These are phyloP conservation scores for Didymodactylos carnosus DNA, from an alignment of 2,888 invertebrate species.

Conservation along the genomic window DNA sequence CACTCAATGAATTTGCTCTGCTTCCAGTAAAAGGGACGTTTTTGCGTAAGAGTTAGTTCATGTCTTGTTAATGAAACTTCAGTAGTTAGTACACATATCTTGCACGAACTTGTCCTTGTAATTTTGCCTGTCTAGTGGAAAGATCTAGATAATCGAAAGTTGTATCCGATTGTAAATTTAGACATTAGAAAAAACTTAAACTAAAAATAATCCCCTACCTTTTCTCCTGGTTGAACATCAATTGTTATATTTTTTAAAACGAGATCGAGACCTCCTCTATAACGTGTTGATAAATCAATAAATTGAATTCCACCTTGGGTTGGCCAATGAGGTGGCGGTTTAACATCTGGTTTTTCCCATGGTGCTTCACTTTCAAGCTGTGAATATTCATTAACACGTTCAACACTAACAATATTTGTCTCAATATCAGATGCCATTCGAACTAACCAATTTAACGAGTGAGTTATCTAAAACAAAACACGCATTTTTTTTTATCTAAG, in stretches of 20 bases:
- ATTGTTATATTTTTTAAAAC: constrained; percentile 44
- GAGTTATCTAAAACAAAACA: too few relatives aligned
- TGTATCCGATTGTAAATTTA: too few relatives aligned
- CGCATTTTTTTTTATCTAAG: too few relatives aligned
- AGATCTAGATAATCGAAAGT: too few relatives aligned
- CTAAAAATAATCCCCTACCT: constrained; percentile 32
- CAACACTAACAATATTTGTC: constrained; percentile 87
- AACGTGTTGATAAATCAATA: constrained; percentile 42
- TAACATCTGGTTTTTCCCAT: background rate
- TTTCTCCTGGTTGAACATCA: constrained; percentile 33
- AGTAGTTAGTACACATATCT: too few relatives aligned
- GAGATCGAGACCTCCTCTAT: constrained; percentile 45
- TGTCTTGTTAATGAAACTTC: too few relatives aligned
- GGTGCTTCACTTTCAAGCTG: constrained; percentile 37
- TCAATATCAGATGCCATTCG: constrained; percentile 88
- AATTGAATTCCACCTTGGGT: background rate
- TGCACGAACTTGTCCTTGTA: too few relatives aligned
- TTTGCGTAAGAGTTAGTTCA: too few relatives aligned
- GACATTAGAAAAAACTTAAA: too few relatives aligned
- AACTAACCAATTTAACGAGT: constrained; percentile 84
- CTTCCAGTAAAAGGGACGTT: too few relatives aligned
- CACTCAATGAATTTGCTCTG: too few relatives aligned
- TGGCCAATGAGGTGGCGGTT: constrained; percentile 1
- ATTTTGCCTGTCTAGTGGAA: too few relatives aligned
- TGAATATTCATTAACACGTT: constrained; percentile 82